Conservation (phyloP, 2,797 vertebrate species). For the Diplodus puntazzo region DNA sequence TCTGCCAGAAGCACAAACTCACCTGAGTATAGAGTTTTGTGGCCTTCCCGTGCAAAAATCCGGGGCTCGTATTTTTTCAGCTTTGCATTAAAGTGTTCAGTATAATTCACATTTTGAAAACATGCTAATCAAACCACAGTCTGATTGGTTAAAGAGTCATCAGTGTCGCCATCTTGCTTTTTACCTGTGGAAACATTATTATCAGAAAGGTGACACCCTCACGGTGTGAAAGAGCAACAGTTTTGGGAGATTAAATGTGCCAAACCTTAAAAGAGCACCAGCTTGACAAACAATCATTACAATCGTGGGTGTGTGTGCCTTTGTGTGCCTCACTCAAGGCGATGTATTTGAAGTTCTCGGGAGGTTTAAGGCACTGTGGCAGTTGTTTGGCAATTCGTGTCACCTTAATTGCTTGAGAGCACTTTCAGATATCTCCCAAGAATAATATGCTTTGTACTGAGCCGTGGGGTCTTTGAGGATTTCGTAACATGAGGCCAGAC, state of each 20-base stretch:
- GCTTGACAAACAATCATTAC: conserved; percentile 52
- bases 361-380: conserved; percentile 68
- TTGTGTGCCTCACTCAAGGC: conserved; percentile 47
- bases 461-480: conserved; percentile 73
- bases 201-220: background rate
- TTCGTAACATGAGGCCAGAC: conserved; percentile 63
- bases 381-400: conserved; percentile 80
- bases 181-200: background rate
- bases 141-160: conserved; percentile 44
- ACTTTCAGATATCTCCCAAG: conserved; percentile 74
- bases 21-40: background rate
- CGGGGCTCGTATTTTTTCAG: background rate
- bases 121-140: conserved; percentile 60
- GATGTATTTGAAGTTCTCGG: conserved; percentile 70
- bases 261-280: conserved; percentile 20
- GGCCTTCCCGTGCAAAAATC: background rate
- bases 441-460: conserved; percentile 72
- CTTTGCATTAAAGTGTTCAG: background rate
- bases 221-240: background rate
- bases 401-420: conserved; percentile 82
- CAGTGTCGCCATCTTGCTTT: background rate
- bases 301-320: conserved; percentile 39
- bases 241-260: conserved; percentile 40
- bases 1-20: conserved; percentile 25
- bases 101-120: conserved; percentile 62